Percentiles rank a stretch among this genome's conserved stretches.
phyloP scores from a whole-genome alignment of 2,113 vertebrate genomes.

The Dipodomys stephensi region DNA sequence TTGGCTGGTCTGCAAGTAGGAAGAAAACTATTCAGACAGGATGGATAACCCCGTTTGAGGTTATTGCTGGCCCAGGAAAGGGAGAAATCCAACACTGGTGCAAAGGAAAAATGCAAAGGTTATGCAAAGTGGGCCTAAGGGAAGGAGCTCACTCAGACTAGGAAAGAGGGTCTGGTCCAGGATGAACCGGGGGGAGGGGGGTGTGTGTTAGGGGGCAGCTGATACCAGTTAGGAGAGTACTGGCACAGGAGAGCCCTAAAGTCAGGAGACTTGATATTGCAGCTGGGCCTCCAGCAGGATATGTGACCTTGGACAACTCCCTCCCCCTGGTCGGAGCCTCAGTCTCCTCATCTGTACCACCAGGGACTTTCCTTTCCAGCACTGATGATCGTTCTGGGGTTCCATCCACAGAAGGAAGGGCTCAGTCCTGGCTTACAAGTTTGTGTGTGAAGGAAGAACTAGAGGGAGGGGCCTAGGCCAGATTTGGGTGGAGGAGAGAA shows the following conservation, averaged over 20 bases:
- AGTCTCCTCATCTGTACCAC: conserved; percentile 65
- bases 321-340: conserved; percentile 57
- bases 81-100: conserved; percentile 12
- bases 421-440: conserved; percentile 75
- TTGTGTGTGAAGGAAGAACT: conserved; percentile 74
- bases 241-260: conserved; percentile 49
- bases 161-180: neutral
- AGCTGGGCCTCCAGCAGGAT: conserved; percentile 61
- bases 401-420: conserved; percentile 69
- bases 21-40: conserved; percentile 34
- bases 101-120: conserved; percentile 62
- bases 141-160: conserved; percentile 22
- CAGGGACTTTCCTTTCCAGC: conserved; percentile 5
- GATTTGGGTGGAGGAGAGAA: conserved; percentile 64
- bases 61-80: neutral
- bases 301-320: conserved; percentile 82
- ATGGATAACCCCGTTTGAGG: neutral
- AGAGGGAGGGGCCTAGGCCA: conserved; percentile 78
- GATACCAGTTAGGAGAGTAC: conserved; percentile 7
- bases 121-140: conserved; percentile 26
- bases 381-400: conserved; percentile 56
- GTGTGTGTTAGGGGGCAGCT: neutral
- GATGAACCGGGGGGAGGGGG: neutral
- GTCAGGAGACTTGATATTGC: conserved; percentile 48
- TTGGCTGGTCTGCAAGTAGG: neutral